phyloP scores from a whole-genome alignment of 30 jellyfish, hydroid and myxozoan species.

The Haliclystus octoradiatus region DNA sequence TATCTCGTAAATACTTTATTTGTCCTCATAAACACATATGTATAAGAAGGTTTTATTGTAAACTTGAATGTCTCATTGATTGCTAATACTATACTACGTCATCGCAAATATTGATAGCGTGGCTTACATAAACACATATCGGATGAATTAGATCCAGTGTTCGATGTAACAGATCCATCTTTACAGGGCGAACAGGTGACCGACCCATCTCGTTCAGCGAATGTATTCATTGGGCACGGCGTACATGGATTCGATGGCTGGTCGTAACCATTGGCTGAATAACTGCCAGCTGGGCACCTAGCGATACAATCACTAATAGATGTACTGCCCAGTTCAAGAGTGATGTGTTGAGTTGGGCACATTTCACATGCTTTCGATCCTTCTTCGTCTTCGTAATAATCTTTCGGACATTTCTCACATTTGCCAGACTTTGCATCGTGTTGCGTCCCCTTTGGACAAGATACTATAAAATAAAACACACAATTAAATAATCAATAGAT shows the following conservation, averaged over 20 bases:
- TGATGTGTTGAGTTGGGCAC: constrained; percentile 44
- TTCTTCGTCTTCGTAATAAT: constrained; percentile 50
- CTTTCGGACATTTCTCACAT: constrained; percentile 44
- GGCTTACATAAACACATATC: not conserved
- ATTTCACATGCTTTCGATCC: constrained; percentile 55
- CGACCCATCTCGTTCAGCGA: not conserved
- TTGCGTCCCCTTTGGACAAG: constrained; percentile 65
- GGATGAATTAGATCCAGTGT: not conserved
- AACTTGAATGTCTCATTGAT: no score
- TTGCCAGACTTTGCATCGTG: constrained; percentile 15
- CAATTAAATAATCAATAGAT: not conserved
- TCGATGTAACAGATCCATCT: not conserved
- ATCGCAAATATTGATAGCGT: no score
- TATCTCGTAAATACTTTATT: no score
- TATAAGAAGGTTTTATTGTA: no score
- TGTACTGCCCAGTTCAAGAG: constrained; percentile 29
- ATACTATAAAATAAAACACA: constrained; percentile 18
- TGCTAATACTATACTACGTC: no score
- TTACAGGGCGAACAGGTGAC: not conserved
- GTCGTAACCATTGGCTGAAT: not conserved
- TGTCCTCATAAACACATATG: no score
- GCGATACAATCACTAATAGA: constrained; percentile 32
- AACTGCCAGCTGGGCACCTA: constrained; percentile 2
- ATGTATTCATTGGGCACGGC: not conserved
- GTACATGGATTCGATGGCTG: not conserved